A percentile compares a stretch with the other conserved stretches of the same genome.
phyloP scores from a whole-genome alignment of 2,797 vertebrate species.

The Phataginus tetradactyla region DNA sequence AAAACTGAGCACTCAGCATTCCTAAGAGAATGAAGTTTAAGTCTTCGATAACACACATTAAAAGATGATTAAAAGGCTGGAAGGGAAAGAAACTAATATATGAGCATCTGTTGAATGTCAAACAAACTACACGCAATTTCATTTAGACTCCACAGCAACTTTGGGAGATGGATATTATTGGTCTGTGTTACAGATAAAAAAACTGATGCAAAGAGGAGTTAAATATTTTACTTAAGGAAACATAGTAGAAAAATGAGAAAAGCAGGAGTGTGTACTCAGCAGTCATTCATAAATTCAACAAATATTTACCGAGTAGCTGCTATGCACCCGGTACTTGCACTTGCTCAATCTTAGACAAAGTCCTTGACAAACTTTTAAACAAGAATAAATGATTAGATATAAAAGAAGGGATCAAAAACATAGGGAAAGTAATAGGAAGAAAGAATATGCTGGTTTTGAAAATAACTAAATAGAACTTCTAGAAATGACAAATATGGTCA shows the following conservation, averaged over 20 bases:
- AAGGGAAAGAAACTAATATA: not conserved
- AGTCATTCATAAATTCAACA: not conserved
- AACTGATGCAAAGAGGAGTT: not conserved
- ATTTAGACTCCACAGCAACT: not conserved
- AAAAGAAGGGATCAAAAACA: not conserved
- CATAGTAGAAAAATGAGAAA: not conserved
- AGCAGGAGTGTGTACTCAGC: not conserved
- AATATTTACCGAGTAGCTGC: not conserved
- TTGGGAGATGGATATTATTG: not conserved
- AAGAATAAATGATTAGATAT: not conserved
- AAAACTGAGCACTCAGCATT: not conserved
- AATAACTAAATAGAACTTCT: not conserved
- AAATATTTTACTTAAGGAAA: constrained; percentile 26
- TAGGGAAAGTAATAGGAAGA: not conserved
- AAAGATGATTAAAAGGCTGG: not conserved
- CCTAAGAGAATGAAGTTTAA: not conserved
- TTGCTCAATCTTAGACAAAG: not conserved
- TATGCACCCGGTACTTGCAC: not conserved
- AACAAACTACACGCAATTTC: not conserved
- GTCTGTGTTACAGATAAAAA: not conserved
- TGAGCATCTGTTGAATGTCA: not conserved
- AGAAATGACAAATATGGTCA: not conserved
- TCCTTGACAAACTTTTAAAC: not conserved
- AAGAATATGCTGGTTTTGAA: not conserved
- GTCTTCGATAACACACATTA: not conserved